Conservation (phyloP, 2,888 invertebrate species). For the Drosophila longiperda region DNA sequence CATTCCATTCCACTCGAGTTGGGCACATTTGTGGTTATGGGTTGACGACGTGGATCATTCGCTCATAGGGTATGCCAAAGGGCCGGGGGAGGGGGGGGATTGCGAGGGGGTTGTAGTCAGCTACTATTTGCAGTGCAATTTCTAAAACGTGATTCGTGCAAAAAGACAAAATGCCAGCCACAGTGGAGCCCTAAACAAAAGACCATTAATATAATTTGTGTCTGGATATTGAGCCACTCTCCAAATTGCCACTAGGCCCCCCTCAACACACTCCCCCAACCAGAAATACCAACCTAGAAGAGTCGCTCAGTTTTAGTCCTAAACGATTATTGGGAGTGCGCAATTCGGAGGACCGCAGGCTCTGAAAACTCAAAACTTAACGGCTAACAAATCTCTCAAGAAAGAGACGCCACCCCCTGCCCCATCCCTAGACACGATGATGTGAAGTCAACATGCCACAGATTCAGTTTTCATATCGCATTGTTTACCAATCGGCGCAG, state of each 20-base stretch:
- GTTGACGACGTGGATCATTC: conserved; percentile 54
- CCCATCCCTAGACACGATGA: conserved; percentile 34
- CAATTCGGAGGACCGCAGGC: conserved; percentile 40
- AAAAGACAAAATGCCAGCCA: conserved; percentile 72
- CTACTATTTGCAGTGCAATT: conserved; percentile 74
- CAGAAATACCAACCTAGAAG: conserved; percentile 1
- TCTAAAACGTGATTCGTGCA: conserved; percentile 82
- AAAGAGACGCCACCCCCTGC: not conserved
- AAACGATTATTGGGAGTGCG: conserved; percentile 57
- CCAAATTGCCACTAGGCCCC: conserved; percentile 40
- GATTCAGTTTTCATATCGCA: conserved; percentile 50
- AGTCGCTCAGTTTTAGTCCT: conserved; percentile 50
- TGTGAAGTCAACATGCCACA: conserved; percentile 68
- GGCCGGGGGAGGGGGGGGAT: not conserved
- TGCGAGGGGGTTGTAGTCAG: not conserved
- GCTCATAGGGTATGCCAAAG: not conserved
- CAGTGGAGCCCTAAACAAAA: conserved; percentile 67
- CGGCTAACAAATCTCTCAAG: conserved; percentile 23
- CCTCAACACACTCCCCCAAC: not conserved
- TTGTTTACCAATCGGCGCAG: conserved; percentile 19
- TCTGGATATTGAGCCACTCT: conserved; percentile 71
- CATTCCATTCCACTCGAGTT: conserved; percentile 22
- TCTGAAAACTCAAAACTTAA: conserved; percentile 10
- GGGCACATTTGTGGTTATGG: conserved; percentile 64
- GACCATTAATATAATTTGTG: conserved; percentile 81